These are phyloP conservation scores for Leguminivora glycinivorella DNA, from an alignment of 1,140 invertebrate genomes.

Conservation along the genomic window DNA sequence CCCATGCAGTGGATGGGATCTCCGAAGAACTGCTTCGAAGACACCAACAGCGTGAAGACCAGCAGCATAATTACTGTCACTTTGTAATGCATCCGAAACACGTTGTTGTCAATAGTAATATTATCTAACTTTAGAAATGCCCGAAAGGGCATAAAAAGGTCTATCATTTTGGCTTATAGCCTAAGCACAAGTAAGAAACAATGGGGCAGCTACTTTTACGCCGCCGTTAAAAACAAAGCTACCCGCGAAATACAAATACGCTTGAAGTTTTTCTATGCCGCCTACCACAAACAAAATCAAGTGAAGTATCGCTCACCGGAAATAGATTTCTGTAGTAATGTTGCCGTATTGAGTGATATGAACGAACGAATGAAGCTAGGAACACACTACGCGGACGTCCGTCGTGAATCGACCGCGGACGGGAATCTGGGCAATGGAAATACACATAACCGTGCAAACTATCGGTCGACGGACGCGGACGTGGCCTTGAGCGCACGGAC, in stretches of 20 bases:
- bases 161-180: constrained; percentile 57
- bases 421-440: no score
- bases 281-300: constrained; percentile 5
- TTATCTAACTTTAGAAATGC: constrained; percentile 81
- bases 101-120: constrained; percentile 83
- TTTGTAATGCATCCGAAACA: constrained; percentile 85
- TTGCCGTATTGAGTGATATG: neutral
- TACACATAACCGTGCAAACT: no score
- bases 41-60: constrained; percentile 83
- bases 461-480: no score
- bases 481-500: no score
- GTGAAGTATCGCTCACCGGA: neutral
- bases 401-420: no score
- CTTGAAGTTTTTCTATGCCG: constrained; percentile 21
- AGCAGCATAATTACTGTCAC: constrained; percentile 83
- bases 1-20: constrained; percentile 84
- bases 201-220: neutral
- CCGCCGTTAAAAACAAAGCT: constrained; percentile 3
- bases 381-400: no score
- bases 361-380: constrained; percentile 20
- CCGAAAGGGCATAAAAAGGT: constrained; percentile 66
- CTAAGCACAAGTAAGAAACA: neutral
- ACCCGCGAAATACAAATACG: constrained; percentile 21
- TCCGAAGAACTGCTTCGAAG: constrained; percentile 86
- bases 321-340: neutral